phyloP scores from a whole-genome alignment of 2,888 invertebrate genomes.

The Perdita meconis region DNA sequence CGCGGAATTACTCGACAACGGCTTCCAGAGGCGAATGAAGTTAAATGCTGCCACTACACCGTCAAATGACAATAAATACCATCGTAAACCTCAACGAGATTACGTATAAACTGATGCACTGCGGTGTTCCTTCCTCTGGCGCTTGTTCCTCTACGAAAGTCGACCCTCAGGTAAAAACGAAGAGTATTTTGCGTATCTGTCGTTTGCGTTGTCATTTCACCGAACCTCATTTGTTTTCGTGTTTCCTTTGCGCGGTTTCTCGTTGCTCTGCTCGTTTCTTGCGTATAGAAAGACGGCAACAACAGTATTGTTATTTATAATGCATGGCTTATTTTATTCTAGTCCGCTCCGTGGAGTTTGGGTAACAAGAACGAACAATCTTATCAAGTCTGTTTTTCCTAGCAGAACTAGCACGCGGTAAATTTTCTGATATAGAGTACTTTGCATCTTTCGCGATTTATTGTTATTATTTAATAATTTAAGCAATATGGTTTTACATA shows the following conservation, averaged over 20 bases:
- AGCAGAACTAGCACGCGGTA: too few relatives aligned
- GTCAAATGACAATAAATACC: constrained; percentile 66
- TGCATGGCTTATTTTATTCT: not conserved
- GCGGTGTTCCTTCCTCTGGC: not conserved
- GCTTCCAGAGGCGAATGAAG: constrained; percentile 30
- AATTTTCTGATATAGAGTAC: too few relatives aligned
- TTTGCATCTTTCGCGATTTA: too few relatives aligned
- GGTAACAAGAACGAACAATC: not conserved
- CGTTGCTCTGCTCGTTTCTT: not conserved
- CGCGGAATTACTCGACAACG: constrained; percentile 2
- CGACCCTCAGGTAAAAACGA: not conserved
- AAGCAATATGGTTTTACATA: too few relatives aligned
- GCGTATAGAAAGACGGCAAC: not conserved
- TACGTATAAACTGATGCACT: constrained; percentile 49
- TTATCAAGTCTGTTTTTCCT: not conserved
- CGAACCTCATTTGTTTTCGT: not conserved
- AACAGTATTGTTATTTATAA: constrained; percentile 4
- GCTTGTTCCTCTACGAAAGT: not conserved
- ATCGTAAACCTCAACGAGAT: constrained; percentile 65
- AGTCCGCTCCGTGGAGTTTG: not conserved
- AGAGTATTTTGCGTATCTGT: not conserved
- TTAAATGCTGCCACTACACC: constrained; percentile 21
- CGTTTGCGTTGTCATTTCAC: not conserved
- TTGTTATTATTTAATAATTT: too few relatives aligned
- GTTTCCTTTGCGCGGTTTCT: too few relatives aligned